Evolutionary conservation across 1,140 invertebrate species (phyloP).

Genomic region (roundworm (Caenorhabditis elegans)): WBcel235 BX284602.5:14856501-14857000

Average conservation of each 20-base stretch:
- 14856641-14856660: background rate
- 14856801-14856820: constrained; percentile 8
- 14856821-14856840: constrained; percentile 19
- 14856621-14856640: background rate
- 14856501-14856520: background rate
- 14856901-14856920: background rate
- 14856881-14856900: background rate
- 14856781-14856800: background rate
- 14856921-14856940: background rate
- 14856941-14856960: background rate
- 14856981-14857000: too few species aligned
- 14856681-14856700: background rate
- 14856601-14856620: constrained; percentile 1
- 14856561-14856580: too few species aligned
- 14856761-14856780: background rate
- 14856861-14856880: constrained; percentile 18
- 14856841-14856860: background rate
- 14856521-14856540: background rate
- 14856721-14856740: background rate
- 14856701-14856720: background rate
- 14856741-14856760: background rate
- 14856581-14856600: constrained; percentile 19
- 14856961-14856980: too few species aligned
- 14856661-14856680: background rate
- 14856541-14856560: too few species aligned